Evolutionary conservation across 2,888 invertebrate genomes (phyloP).

Genomic region (Camponotus fellah): DNA sequence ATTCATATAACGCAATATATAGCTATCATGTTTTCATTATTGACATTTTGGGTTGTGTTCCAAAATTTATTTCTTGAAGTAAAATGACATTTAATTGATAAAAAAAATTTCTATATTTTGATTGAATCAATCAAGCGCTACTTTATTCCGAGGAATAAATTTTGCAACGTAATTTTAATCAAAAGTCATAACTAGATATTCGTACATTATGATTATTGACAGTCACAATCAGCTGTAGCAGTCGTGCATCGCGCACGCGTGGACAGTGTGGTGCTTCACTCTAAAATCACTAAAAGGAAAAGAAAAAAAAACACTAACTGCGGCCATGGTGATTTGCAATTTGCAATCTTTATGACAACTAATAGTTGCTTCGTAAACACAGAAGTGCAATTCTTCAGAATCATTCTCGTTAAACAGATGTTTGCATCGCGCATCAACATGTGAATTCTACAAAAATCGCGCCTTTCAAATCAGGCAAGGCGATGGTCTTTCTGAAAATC

Average conservation of each 20-base stretch:
- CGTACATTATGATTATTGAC: not conserved
- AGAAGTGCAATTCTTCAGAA: not conserved
- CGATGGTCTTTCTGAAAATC: not conserved
- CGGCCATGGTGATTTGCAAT: not conserved
- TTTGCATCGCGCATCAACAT: not conserved
- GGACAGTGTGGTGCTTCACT: not conserved
- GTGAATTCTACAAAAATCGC: not conserved
- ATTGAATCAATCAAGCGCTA: not conserved
- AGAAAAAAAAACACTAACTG: not conserved
- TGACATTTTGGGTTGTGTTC: not conserved
- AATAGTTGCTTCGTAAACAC: not conserved
- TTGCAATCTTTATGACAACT: not conserved
- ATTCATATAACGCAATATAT: not conserved
- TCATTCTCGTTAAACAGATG: not conserved
- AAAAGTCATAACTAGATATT: not conserved
- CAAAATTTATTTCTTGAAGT: not conserved
- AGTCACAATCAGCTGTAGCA: not conserved
- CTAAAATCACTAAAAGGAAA: not conserved
- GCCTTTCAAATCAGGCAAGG: not conserved
- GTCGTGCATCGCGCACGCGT: conserved; percentile 12
- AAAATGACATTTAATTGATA: not conserved
- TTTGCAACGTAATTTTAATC: not conserved
- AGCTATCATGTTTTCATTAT: no score
- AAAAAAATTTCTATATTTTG: not conserved
- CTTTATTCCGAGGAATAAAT: not conserved